Evolutionary conservation across 2,888 invertebrate species (phyloP).

Genomic region (Palloptera scutellata): DNA sequence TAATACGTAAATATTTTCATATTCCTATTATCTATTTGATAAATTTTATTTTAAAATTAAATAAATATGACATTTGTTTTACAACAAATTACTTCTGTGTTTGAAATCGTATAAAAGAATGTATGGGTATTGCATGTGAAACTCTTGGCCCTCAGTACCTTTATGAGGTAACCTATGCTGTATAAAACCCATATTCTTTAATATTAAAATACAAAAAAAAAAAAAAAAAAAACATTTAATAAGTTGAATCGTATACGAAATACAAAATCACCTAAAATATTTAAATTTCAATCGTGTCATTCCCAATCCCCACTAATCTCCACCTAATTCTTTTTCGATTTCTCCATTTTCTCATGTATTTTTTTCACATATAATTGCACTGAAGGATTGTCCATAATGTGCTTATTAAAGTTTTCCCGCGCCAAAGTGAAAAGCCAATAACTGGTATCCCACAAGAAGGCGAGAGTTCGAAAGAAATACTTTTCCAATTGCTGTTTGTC

Average conservation of each 20-base stretch:
- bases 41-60: too few species aligned
- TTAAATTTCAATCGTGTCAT: too few species aligned
- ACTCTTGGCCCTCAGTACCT: too few species aligned
- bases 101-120: too few species aligned
- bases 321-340: slow-evolving; percentile 49
- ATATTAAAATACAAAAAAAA: slow-evolving; percentile 5
- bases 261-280: too few species aligned
- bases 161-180: too few species aligned
- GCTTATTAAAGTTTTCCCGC: slow-evolving; percentile 42
- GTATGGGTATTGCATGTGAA: too few species aligned
- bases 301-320: not conserved
- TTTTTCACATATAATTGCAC: slow-evolving; percentile 38
- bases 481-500: slow-evolving; percentile 55
- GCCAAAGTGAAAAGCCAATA: slow-evolving; percentile 44
- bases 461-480: slow-evolving; percentile 53
- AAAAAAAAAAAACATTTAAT: not conserved
- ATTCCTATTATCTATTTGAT: too few species aligned
- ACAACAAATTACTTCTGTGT: too few species aligned
- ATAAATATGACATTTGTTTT: too few species aligned
- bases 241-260: too few species aligned
- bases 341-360: slow-evolving; percentile 51
- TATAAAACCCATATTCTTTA: slow-evolving; percentile 13
- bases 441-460: slow-evolving; percentile 52
- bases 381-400: slow-evolving; percentile 32
- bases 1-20: too few species aligned